Conservation (phyloP, 1,140 invertebrate species). For the Trinorchestia longiramus region DNA sequence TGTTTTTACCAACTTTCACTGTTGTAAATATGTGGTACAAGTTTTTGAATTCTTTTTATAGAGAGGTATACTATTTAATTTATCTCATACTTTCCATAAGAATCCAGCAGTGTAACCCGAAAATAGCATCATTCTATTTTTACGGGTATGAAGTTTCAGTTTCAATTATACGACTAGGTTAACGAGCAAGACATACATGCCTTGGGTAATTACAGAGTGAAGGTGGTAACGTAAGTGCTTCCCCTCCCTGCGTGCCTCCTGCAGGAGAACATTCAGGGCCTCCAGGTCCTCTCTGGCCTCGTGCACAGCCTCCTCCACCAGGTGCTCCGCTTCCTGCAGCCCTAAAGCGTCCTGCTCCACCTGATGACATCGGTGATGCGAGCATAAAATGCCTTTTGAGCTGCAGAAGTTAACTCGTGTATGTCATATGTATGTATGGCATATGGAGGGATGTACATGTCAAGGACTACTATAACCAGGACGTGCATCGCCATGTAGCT, state of each 20-base stretch:
- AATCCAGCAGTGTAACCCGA: too few relatives aligned
- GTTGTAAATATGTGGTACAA: too few relatives aligned
- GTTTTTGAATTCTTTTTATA: too few relatives aligned
- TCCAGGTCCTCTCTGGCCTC: conserved; percentile 55
- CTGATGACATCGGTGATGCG: background rate
- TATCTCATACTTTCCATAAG: too few relatives aligned
- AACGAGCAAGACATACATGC: background rate
- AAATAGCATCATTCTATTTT: too few relatives aligned
- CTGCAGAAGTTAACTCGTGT: background rate
- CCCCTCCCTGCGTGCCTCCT: background rate
- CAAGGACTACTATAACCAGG: too few relatives aligned
- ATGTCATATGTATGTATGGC: background rate
- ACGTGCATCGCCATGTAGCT: too few relatives aligned
- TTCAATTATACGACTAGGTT: background rate
- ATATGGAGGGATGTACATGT: too few relatives aligned
- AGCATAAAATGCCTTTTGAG: background rate
- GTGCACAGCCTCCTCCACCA: conserved; percentile 49
- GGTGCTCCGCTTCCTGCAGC: conserved; percentile 56
- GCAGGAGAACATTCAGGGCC: background rate
- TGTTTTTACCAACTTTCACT: too few relatives aligned
- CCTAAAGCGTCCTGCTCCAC: conserved; percentile 45
- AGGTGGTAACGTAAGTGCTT: background rate
- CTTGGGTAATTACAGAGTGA: background rate
- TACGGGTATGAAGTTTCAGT: background rate
- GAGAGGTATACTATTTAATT: too few relatives aligned